These are phyloP conservation scores for Cantharis lateralis DNA, from an alignment of 2,888 invertebrate species.

Conservation along the genomic window DNA sequence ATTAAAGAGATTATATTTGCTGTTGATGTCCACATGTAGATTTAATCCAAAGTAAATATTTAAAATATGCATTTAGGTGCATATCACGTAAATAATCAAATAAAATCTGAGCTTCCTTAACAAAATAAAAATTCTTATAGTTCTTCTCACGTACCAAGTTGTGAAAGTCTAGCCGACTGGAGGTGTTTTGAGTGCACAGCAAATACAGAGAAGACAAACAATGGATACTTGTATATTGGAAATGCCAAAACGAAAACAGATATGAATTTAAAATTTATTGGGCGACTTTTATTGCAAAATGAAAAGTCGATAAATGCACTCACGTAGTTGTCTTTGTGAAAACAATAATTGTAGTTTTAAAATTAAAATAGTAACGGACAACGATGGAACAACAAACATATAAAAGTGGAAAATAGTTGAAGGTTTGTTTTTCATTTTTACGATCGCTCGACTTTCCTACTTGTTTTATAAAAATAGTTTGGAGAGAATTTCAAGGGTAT, in stretches of 20 bases:
- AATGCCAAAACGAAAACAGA: background rate
- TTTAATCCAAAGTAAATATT: background rate
- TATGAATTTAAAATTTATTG: background rate
- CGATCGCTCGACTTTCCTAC: background rate
- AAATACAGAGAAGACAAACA: conserved; percentile 5
- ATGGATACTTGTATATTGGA: background rate
- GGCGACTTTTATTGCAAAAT: background rate
- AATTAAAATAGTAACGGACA: background rate
- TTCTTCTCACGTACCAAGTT: conserved; percentile 13
- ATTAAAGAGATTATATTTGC: too few relatives aligned
- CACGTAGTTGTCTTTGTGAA: background rate
- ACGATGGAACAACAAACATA: background rate
- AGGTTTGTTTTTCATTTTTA: background rate
- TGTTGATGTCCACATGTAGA: background rate
- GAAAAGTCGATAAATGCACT: background rate
- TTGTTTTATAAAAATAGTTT: background rate
- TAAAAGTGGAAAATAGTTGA: background rate
- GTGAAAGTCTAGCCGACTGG: conserved; percentile 1
- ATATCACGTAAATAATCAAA: conserved; percentile 5
- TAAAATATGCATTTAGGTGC: background rate
- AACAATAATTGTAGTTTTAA: background rate
- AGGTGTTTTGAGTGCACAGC: conserved; percentile 7
- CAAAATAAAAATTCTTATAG: conserved; percentile 7
- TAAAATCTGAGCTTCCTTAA: conserved; percentile 9
- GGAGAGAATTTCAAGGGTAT: background rate